phyloP scores from a whole-genome alignment of 2,797 vertebrate genomes.

The Enteromius treurensis region DNA sequence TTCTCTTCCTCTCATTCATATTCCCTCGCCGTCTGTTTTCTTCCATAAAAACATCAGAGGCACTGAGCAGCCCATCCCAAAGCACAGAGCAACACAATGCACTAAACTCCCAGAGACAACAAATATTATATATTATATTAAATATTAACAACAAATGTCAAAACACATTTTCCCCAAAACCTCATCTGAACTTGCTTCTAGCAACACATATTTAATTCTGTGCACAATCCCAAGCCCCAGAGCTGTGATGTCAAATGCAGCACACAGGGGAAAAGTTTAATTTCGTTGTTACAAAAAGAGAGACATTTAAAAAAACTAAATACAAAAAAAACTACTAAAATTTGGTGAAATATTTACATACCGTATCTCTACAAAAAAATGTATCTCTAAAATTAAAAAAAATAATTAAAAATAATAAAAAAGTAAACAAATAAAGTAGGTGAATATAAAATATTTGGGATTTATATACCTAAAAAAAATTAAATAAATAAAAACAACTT shows the following conservation, averaged over 20 bases:
- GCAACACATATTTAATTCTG: background rate
- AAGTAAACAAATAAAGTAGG: too few relatives aligned
- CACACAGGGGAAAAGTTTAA: background rate
- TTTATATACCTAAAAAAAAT: too few relatives aligned
- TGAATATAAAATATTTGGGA: too few relatives aligned
- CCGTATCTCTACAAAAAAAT: too few relatives aligned
- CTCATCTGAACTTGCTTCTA: background rate
- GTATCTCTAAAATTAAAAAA: too few relatives aligned
- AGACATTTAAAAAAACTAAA: background rate
- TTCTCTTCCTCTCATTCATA: constrained; percentile 17
- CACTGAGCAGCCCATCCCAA: constrained; percentile 13
- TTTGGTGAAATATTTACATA: too few relatives aligned
- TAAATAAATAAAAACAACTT: too few relatives aligned
- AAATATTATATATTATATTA: too few relatives aligned
- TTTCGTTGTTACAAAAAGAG: background rate
- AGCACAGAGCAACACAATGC: constrained; percentile 11
- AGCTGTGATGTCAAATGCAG: background rate
- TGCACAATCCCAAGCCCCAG: background rate
- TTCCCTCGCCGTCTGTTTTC: constrained; percentile 30
- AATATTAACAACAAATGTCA: background rate
- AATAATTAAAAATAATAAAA: too few relatives aligned
- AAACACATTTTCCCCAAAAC: background rate
- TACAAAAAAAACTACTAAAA: background rate
- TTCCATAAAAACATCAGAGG: background rate
- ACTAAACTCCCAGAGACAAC: background rate